These are phyloP conservation scores for Homarus gammarus DNA, from an alignment of 2,888 invertebrate genomes.

Conservation along the genomic window DNA sequence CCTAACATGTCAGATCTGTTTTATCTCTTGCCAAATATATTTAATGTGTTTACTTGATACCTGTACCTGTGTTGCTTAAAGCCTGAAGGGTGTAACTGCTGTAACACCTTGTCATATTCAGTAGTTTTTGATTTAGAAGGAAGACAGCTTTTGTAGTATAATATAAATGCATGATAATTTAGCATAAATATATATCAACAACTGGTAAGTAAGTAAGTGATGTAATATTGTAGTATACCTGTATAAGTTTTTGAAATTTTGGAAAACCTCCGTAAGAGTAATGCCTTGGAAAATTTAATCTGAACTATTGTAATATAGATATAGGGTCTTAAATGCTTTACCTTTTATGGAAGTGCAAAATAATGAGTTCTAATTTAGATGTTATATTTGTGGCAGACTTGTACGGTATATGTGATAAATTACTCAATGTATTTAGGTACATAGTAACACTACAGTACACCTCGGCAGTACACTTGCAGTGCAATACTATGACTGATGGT, in stretches of 20 bases:
- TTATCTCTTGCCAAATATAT: no score
- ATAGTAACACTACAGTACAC: neutral
- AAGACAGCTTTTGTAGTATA: neutral
- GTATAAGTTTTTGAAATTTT: neutral
- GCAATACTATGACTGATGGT: no score
- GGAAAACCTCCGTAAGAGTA: no score
- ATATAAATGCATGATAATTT: neutral
- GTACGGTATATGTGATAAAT: neutral
- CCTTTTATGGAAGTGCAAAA: neutral
- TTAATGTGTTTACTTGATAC: no score
- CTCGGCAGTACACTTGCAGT: neutral
- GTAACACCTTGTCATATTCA: no score
- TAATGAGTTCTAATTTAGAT: neutral
- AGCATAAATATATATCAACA: neutral
- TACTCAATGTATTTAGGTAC: neutral
- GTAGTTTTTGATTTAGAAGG: no score
- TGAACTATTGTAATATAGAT: neutral
- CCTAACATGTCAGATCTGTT: no score
- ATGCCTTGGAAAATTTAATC: neutral
- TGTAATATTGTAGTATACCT: neutral
- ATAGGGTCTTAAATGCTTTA: neutral
- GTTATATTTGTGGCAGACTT: neutral
- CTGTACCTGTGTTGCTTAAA: no score
- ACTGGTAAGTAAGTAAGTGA: conserved; percentile 2
- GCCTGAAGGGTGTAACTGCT: no score